Conservation (phyloP, 2,888 invertebrate genomes). For the Metacarcinus magister region DNA sequence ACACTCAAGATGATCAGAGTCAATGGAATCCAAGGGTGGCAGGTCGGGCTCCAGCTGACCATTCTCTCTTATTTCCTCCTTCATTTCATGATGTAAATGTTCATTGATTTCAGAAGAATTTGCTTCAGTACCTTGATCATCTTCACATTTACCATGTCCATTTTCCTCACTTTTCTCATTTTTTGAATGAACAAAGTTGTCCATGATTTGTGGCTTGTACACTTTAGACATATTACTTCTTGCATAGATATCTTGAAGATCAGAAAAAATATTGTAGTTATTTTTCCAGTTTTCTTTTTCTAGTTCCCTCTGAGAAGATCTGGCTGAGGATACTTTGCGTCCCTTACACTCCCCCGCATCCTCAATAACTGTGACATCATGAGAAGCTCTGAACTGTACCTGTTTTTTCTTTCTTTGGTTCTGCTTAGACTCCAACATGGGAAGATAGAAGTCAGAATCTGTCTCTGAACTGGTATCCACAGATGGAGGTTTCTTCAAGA, state of each 20-base stretch:
- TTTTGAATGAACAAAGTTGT: slow-evolving; percentile 60
- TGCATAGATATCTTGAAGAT: slow-evolving; percentile 78
- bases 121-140: neutral
- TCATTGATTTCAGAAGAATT: neutral
- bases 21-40: neutral
- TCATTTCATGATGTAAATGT: neutral
- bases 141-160: slow-evolving; percentile 38
- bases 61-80: neutral
- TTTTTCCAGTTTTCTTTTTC: slow-evolving; percentile 75
- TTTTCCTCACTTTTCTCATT: slow-evolving; percentile 45
- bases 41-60: neutral
- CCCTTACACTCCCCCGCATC: slow-evolving; percentile 78
- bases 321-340: slow-evolving; percentile 75
- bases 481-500: slow-evolving; percentile 86
- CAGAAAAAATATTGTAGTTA: slow-evolving; percentile 74
- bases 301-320: slow-evolving; percentile 60
- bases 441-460: slow-evolving; percentile 81
- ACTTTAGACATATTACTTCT: slow-evolving; percentile 60
- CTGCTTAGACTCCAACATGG: slow-evolving; percentile 76
- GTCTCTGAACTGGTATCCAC: slow-evolving; percentile 83
- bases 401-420: slow-evolving; percentile 77
- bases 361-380: slow-evolving; percentile 80
- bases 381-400: slow-evolving; percentile 73
- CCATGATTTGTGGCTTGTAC: slow-evolving; percentile 51
- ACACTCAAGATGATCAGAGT: neutral